phyloP scores from a whole-genome alignment of 2,888 invertebrate species.

The Ditylenchus weischeri region DNA sequence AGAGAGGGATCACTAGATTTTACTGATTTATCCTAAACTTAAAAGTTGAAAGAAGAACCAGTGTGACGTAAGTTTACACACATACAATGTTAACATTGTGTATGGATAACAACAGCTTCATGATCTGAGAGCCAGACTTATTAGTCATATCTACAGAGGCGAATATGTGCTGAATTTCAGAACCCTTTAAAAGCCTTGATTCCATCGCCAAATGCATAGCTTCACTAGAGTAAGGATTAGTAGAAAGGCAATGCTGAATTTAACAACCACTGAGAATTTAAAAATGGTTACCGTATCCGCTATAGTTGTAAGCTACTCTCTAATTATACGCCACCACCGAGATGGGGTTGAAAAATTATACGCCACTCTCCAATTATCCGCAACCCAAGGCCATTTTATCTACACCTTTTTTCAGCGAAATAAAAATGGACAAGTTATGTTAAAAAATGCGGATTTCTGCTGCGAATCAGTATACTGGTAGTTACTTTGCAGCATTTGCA shows the following conservation, averaged over 20 bases:
- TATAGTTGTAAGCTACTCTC: no score
- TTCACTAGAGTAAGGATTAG: conserved; percentile 33
- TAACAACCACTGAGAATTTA: no score
- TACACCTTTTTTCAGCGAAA: no score
- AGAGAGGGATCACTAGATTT: background rate
- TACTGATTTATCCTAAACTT: background rate
- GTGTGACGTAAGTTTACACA: conserved; percentile 11
- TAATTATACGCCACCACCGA: no score
- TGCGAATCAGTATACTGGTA: no score
- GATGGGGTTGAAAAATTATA: no score
- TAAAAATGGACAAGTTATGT: no score
- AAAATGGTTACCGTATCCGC: no score
- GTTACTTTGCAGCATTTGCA: no score
- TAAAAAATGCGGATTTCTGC: no score
- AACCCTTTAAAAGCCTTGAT: conserved; percentile 23
- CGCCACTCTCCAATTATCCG: no score
- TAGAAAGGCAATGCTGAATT: conserved; percentile 21
- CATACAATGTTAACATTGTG: conserved; percentile 17
- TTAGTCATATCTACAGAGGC: conserved; percentile 6
- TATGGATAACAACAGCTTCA: conserved; percentile 19
- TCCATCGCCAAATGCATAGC: conserved; percentile 32
- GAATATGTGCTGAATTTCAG: conserved; percentile 24
- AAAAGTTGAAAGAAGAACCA: conserved; percentile 9
- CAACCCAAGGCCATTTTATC: no score
- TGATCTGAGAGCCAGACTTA: conserved; percentile 13